phyloP scores from a whole-genome alignment of 2,888 invertebrate genomes.

The Bellardia bayeri region DNA sequence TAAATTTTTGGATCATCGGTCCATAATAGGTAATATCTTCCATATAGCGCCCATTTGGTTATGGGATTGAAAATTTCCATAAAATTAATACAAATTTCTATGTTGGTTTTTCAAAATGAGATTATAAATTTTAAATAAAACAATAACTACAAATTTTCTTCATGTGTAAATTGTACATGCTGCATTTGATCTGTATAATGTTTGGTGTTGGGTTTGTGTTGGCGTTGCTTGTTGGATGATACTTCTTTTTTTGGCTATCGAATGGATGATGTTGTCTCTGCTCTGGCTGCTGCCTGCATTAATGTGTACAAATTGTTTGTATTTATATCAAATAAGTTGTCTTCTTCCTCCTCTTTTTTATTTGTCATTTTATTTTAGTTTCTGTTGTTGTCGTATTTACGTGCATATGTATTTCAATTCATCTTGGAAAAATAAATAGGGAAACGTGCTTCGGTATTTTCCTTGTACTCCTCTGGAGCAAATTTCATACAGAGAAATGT shows the following conservation, averaged over 20 bases:
- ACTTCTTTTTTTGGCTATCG: conserved; percentile 40
- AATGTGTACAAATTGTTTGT: conserved; percentile 65
- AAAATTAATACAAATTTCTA: too few relatives aligned
- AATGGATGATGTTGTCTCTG: conserved; percentile 38
- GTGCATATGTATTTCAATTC: conserved; percentile 56
- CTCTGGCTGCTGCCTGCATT: conserved; percentile 51
- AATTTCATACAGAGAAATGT: conserved; percentile 32
- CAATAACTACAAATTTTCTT: neutral
- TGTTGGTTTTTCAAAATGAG: too few relatives aligned
- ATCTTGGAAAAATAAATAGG: conserved; percentile 68
- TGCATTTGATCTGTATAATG: conserved; percentile 65
- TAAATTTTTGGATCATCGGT: too few relatives aligned
- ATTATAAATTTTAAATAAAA: too few relatives aligned
- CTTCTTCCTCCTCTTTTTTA: conserved; percentile 24
- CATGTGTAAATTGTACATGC: neutral
- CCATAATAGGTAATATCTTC: too few relatives aligned
- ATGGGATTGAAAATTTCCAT: too few relatives aligned
- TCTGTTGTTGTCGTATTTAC: conserved; percentile 5
- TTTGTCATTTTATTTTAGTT: conserved; percentile 39
- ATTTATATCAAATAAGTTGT: conserved; percentile 49
- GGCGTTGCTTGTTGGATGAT: conserved; percentile 60
- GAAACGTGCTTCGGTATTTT: conserved; percentile 64
- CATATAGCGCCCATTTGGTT: too few relatives aligned
- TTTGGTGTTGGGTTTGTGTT: conserved; percentile 69
- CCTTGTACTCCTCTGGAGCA: conserved; percentile 23